These are phyloP conservation scores for Drosophila lowei DNA, from an alignment of 1,140 invertebrate species.

Conservation along the genomic window DNA sequence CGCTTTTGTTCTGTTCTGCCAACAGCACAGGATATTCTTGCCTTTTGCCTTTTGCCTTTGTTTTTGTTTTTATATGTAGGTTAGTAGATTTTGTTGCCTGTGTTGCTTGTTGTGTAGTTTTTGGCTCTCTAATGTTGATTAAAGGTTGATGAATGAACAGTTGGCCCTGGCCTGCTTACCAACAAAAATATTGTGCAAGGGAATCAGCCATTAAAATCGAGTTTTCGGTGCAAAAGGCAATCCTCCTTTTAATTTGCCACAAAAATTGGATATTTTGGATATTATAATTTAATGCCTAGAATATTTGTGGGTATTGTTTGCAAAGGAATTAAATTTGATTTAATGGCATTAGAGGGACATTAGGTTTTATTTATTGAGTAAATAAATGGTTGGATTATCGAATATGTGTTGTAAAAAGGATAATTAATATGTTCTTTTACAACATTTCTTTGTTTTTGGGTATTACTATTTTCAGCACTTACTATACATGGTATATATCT, in stretches of 20 bases:
- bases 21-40: constrained; percentile 36
- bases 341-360: too few species aligned
- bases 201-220: constrained; percentile 20
- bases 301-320: too few species aligned
- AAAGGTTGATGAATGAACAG: constrained; percentile 58
- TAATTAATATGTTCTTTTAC: too few species aligned
- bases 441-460: too few species aligned
- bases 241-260: background rate
- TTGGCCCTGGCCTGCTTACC: constrained; percentile 45
- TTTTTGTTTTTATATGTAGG: constrained; percentile 53
- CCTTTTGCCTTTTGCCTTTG: constrained; percentile 10
- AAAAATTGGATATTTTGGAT: constrained; percentile 26
- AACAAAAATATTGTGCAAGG: constrained; percentile 13
- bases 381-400: too few species aligned
- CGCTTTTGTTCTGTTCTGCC: constrained; percentile 58
- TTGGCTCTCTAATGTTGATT: constrained; percentile 56
- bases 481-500: too few species aligned
- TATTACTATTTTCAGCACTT: too few species aligned
- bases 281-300: constrained; percentile 1
- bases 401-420: too few species aligned
- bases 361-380: too few species aligned
- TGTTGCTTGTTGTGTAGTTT: constrained; percentile 15
- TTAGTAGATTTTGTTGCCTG: constrained; percentile 15
- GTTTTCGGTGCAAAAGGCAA: background rate
- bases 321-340: too few species aligned